Evolutionary conservation across 2,888 invertebrate genomes (phyloP), one percentile per base, ranked within the genome.

Genomic region (Drosophila anomalata): DNA sequence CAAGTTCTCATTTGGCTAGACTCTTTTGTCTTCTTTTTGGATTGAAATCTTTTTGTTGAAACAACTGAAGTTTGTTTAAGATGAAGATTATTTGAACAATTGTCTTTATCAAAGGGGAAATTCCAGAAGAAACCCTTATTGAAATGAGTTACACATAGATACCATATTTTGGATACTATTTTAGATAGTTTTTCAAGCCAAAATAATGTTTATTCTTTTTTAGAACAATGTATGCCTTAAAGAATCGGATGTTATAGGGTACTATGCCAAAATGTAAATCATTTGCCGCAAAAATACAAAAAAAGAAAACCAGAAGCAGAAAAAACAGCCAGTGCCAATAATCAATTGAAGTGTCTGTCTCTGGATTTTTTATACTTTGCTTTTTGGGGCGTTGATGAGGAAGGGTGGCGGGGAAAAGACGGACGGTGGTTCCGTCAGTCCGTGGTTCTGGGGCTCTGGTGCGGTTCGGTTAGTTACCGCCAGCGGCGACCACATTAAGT

Each of bases 281-380:
- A 80, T 80, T 72, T 46, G 72, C 69, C 67, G 72, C 78, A 58
- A 75, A 86, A 29, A 9, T 9, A 75, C 58, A 60, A 69, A 77
- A 63, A 60, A 69, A 44, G 12, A 53, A 26, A 54, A 70, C 55
- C 55, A 66, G 60, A 36, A 75, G 66, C 52, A 67, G 39, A 73
- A 60, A 68, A 66, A 63, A 62, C 63, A 71, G 56, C 58, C 60
- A 71, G 65, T 56, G 58, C 73, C 77, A 73, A 88, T 77, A 87
- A 88, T 87, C 85, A 84, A 80, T 86, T 87, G 77, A 78, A 88
- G 84, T 88, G 78, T 83, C 80, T 83, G 80, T 86, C 68, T 83
- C 36, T 67, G 31, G 67, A 51, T 68, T 65, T 63, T 66, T 53
- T 31, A 12, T 36, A 14, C 17, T 63, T 70, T 71, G 36, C 22